A percentile compares a stretch with the other conserved stretches of the same genome.
phyloP scores from a whole-genome alignment of 2,888 invertebrate species.

The Ectemnius cavifrons region DNA sequence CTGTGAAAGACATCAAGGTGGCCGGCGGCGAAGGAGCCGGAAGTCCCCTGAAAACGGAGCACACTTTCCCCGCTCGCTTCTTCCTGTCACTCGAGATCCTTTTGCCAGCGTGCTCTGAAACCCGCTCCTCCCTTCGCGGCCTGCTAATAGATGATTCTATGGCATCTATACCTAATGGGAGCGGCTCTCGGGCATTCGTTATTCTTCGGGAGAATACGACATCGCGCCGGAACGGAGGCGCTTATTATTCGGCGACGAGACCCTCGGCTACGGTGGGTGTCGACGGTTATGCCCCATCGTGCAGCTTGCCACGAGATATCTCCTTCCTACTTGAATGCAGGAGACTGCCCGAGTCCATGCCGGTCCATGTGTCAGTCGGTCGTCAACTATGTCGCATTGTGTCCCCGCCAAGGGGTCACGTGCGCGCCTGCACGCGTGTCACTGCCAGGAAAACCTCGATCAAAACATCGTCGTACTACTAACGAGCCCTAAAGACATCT shows the following conservation, averaged over 20 bases:
- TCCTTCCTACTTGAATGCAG: conserved; percentile 33
- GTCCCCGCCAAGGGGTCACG: conserved; percentile 3
- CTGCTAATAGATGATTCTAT: conserved; percentile 61
- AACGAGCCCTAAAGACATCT: background rate
- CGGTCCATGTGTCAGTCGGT: conserved; percentile 20
- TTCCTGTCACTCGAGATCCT: conserved; percentile 69
- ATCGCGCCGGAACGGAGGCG: conserved; percentile 24
- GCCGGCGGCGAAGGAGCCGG: conserved; percentile 42
- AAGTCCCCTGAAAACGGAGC: conserved; percentile 52
- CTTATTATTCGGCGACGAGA: conserved; percentile 49
- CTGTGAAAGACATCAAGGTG: conserved; percentile 4
- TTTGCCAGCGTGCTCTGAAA: conserved; percentile 45
- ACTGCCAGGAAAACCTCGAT: conserved; percentile 20
- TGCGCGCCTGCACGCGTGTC: conserved; percentile 16
- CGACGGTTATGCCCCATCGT: conserved; percentile 26
- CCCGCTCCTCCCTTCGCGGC: conserved; percentile 57
- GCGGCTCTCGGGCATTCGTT: conserved; percentile 48
- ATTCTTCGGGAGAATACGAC: conserved; percentile 20
- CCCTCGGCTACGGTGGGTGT: conserved; percentile 43
- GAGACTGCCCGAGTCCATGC: conserved; percentile 26
- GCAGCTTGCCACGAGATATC: conserved; percentile 15
- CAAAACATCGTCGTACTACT: background rate
- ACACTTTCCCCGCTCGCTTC: conserved; percentile 46
- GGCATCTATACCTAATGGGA: conserved; percentile 64
- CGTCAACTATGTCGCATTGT: background rate